These are phyloP conservation scores for Ginglymostoma cirratum DNA, from an alignment of 2,113 vertebrate genomes.

Conservation along the genomic window DNA sequence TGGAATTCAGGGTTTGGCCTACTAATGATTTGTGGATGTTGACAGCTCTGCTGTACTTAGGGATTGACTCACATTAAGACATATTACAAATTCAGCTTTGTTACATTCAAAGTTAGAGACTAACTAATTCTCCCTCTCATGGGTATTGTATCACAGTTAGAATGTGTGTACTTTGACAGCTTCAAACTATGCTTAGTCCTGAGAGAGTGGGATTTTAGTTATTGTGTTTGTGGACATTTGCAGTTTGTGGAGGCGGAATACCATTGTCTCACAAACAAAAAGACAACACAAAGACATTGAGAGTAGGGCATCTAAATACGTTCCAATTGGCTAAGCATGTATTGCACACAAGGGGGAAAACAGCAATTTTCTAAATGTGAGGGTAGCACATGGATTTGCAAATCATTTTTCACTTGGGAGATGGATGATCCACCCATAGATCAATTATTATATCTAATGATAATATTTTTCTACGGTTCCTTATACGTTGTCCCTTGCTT, in stretches of 20 bases:
- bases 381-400: conserved; percentile 12
- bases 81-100: not conserved
- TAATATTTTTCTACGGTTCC: conserved; percentile 12
- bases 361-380: conserved; percentile 32
- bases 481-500: not conserved
- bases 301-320: conserved; percentile 19
- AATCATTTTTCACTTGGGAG: conserved; percentile 29
- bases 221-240: not conserved
- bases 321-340: conserved; percentile 21
- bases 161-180: not conserved
- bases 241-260: not conserved
- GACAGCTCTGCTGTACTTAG: not conserved
- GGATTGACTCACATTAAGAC: not conserved
- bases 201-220: not conserved
- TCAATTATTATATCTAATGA: conserved; percentile 33
- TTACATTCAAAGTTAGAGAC: not conserved
- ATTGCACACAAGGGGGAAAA: conserved; percentile 24
- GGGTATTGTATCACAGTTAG: not conserved
- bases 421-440: conserved; percentile 15
- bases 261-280: conserved; percentile 13
- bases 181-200: not conserved
- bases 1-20: not conserved
- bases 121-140: not conserved
- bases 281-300: conserved; percentile 14
- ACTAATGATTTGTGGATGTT: not conserved